Evolutionary conservation across 2,888 invertebrate species (phyloP), one percentile per base, ranked within the genome.

Genomic region (Synergus japonicus): DNA sequence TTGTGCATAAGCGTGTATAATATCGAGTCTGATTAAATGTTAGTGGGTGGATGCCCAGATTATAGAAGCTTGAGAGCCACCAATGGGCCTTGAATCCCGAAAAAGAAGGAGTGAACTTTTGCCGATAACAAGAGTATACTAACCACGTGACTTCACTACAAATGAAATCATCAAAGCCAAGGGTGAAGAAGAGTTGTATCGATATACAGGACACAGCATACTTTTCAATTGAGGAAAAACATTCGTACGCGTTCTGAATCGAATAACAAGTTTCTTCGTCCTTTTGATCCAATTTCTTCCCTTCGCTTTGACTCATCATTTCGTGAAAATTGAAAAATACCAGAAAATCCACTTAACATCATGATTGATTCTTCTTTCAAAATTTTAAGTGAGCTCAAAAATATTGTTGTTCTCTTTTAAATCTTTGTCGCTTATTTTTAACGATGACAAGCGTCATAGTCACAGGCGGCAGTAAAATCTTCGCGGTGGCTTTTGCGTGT

Each of bases 141-240:
- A 82, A 83, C 85, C 87, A 88, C 87, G 88, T 89, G 88, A 89
- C 87, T 88, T 84, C 85, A 88, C 87, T 88, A 86, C 86, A 41
- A 60, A 78, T 13, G 66, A 66, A 58, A 76, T 58, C 78, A 65
- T 29, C 41, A 29, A 64, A 46, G 15, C 37, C 49, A 65, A 81
- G 69, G 76, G 79, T 63, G 66, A 77, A 76, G 78, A 76, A 78
- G 78, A 46, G 78, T 84, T 85, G 83, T 86, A 85, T 87, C 86
- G 79, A 88, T 88, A 88, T 83, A 84, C 83, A 77, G 81, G 78
- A 84, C 80, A 78, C 81, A 78, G 80, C 84, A 82, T 84, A 84
- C 82, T 87, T 86, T 87, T 89, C 85, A 85, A 88, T 87, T 83
- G 86, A 82, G 79, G 80, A 79, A 82, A 85, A 88, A 89, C 86